A percentile compares a stretch with the other conserved stretches of the same genome.
Evolutionary conservation across 2,888 invertebrate genomes (phyloP).

Genomic region (Chromoteleia sp.): DNA sequence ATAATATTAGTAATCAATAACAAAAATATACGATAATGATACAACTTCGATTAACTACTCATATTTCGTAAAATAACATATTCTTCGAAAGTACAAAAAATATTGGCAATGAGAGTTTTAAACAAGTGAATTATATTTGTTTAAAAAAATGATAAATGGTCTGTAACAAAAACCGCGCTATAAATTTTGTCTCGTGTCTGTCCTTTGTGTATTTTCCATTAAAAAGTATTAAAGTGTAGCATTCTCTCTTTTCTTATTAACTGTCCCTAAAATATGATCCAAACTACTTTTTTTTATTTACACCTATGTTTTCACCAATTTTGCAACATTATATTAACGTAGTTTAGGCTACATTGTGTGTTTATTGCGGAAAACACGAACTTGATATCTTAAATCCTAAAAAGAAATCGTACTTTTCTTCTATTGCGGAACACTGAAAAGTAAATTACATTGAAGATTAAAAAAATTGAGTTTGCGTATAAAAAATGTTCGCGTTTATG

Average conservation of each 20-base stretch:
- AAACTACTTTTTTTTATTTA: conserved; percentile 69
- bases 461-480: conserved; percentile 30
- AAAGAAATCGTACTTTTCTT: conserved; percentile 15
- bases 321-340: conserved; percentile 66
- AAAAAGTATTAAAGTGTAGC: conserved; percentile 71
- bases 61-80: conserved; percentile 63
- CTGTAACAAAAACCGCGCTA: conserved; percentile 66
- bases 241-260: conserved; percentile 61
- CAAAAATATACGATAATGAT: conserved; percentile 70
- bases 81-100: conserved; percentile 63
- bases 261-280: conserved; percentile 69
- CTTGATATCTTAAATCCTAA: conserved; percentile 58
- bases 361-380: conserved; percentile 64
- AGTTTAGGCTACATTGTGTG: conserved; percentile 66
- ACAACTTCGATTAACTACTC: conserved; percentile 67
- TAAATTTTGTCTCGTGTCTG: conserved; percentile 63
- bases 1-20: conserved; percentile 71
- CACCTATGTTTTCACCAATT: conserved; percentile 69
- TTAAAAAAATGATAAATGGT: conserved; percentile 38
- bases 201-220: conserved; percentile 52
- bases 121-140: conserved; percentile 60
- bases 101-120: conserved; percentile 62
- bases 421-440: conserved; percentile 30
- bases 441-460: conserved; percentile 28
- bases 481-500: conserved; percentile 31